A percentile compares a stretch with the other conserved stretches of the same genome.
These are phyloP conservation scores for Himalopsyche anomala DNA, from an alignment of 2,888 invertebrate genomes.

Conservation along the genomic window DNA sequence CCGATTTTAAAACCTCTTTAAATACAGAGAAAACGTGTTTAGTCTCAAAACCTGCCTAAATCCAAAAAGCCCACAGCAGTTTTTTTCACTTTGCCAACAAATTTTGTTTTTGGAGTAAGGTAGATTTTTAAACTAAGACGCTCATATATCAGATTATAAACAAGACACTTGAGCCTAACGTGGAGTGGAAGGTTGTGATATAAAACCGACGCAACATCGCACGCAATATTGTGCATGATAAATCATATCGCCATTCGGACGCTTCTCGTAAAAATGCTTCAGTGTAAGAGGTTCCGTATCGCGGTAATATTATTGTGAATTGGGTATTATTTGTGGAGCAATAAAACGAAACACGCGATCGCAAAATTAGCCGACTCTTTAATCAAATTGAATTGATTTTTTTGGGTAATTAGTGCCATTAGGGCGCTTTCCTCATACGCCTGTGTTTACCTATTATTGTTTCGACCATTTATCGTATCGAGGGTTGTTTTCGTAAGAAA, in stretches of 20 bases:
- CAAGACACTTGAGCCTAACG: too few relatives aligned
- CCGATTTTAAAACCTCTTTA: too few relatives aligned
- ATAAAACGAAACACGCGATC: neutral
- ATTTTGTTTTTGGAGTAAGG: too few relatives aligned
- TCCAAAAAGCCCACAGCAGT: too few relatives aligned
- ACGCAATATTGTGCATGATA: neutral
- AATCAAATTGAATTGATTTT: slow-evolving; percentile 40
- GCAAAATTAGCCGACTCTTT: neutral
- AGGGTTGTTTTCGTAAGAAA: neutral
- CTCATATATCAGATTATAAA: too few relatives aligned
- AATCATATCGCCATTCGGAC: neutral
- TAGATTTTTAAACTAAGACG: too few relatives aligned
- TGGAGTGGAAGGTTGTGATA: too few relatives aligned
- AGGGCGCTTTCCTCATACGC: slow-evolving; percentile 5
- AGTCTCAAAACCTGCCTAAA: too few relatives aligned
- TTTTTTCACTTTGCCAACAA: too few relatives aligned
- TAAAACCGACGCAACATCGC: neutral
- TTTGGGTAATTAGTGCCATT: neutral
- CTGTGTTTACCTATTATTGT: neutral
- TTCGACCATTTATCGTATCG: neutral
- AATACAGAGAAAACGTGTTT: too few relatives aligned
- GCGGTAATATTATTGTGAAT: slow-evolving; percentile 35
- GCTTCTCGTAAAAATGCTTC: neutral
- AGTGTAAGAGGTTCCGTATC: slow-evolving; percentile 2
- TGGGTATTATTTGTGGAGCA: slow-evolving; percentile 29